Evolutionary conservation across 1,140 invertebrate genomes (phyloP), one percentile per base, ranked within the genome.

Genomic region (Conus betulinus): DNA sequence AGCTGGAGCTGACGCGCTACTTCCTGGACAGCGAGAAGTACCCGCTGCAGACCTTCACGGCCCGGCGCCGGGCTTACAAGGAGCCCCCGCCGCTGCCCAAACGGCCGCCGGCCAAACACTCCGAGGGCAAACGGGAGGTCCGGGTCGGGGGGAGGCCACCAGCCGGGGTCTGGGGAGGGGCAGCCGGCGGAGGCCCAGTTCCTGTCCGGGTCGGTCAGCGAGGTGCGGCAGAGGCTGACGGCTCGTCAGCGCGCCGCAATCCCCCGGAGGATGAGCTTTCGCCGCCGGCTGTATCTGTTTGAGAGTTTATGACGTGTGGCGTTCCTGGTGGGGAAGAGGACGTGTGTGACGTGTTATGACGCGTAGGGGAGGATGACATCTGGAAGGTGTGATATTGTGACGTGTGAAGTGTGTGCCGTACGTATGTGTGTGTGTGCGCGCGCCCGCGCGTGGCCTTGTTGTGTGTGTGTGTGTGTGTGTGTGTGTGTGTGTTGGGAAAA

Each of bases 21-120:
- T 87, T 87, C 85, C 74, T 87, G 39, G 85, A 87, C 85, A 78
- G 71, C 71, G 85, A 87, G 6, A 87, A 87, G 74, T 87, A 87
- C 85, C 85, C 85, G 51, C 23, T 87, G 85, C 85, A 87, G 85
- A 87, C 85, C 25, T 87, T 87, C 85, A 55, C 71, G 20, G 85
- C 71, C 52, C 67, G 85, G 3, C 10, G 71, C 5, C 39, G 85
- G 6, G 85, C 85, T 23, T 87, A 57, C 85, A 87, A 87, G 74
- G 85, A 87, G 51, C 85, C 85, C 6, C 85, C 85, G 8, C 85
- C 85, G 0, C 52, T n/a, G 20, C 71, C 71, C 10, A 87, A 79
- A 27, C 39, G 74, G 53, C 11, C 15, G 71, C 71, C 85, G 51
- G 39, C 52, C 23, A 57, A 74, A 3, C 20, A 15, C 39, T n/a